Base-by-base conservation (phyloP, 2,888 invertebrate species). In the Dryococelus australis region DNA sequence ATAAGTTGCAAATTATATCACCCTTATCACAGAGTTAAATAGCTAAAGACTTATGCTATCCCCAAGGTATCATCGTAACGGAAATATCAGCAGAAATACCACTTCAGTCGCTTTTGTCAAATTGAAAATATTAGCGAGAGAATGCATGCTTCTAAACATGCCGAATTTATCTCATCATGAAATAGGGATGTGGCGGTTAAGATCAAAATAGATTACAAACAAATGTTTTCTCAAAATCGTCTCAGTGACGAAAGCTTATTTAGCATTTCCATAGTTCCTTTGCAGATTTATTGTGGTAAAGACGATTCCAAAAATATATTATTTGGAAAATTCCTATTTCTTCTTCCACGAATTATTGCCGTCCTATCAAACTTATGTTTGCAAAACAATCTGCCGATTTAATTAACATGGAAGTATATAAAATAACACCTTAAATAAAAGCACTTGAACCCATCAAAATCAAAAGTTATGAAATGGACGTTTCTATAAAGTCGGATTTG, bases 331-430 rank as follows among this genome's bases (percentile, higher is more conserved):
- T n/a, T 20, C 43, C 28, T 9, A 47, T 26, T 28, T 6, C 86
- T 20, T 86, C 83, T 16, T 81, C 81, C 24, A 13, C 86, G 12
- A 86, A 79, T 27, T 53, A 47, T 28, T 51, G 9, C 51, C 43
- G 83, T 20, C 89, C 89, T 47, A 88, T 89, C 84, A 88, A 88
- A 87, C 26, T 89, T 20, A 88, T 89, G 86, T 89, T 89, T 43
- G 26, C 87, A 9, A 86, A 89, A 8, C 87, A 89, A 87, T 88
- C 81, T 87, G 86, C 85, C 35, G 35, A 35, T 27, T 65, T 85
- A 88, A 85, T 87, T 89, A 83, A 88, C 88, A 84, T 4, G 35
- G 35, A 35, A 35, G 35, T 35, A 35, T 1, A 35, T 4, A 35
- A 35, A 35, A 35, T 35, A 35, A 35, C 35, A 35, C 4, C n/a